phyloP scores from a whole-genome alignment of 2,888 invertebrate genomes.

The Chrysolina americana region DNA sequence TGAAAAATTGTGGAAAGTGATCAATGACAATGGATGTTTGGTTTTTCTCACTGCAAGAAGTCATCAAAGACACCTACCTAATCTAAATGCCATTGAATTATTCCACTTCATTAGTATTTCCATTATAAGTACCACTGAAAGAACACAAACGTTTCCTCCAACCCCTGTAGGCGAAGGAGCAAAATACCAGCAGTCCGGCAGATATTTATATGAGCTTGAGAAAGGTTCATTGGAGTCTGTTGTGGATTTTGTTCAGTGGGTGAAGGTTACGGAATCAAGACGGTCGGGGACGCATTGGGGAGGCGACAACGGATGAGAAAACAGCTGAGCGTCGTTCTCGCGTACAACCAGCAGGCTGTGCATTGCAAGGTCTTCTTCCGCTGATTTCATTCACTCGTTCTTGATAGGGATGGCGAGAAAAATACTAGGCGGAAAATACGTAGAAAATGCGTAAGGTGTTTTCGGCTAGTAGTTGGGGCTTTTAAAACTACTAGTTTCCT shows the following conservation, averaged over 20 bases:
- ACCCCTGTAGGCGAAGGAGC: background rate
- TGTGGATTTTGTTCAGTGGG: conserved; percentile 66
- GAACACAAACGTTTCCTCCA: background rate
- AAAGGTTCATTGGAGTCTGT: conserved; percentile 55
- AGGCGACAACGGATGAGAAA: conserved; percentile 46
- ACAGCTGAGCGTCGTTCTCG: conserved; percentile 55
- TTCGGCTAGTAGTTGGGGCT: no score
- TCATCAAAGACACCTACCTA: no score
- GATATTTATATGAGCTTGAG: conserved; percentile 27
- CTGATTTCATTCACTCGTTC: conserved; percentile 13
- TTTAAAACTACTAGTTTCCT: no score
- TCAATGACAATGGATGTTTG: no score
- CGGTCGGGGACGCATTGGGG: conserved; percentile 38
- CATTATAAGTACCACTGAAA: no score
- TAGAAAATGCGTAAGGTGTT: no score
- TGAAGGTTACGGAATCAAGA: conserved; percentile 63
- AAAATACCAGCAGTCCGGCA: background rate
- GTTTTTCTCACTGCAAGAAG: no score
- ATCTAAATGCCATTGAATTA: no score
- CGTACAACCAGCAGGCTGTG: conserved; percentile 37
- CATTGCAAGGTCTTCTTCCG: background rate
- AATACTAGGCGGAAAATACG: no score
- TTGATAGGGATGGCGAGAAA: background rate
- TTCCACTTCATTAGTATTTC: no score
- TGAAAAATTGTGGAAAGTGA: no score